Conservation (phyloP, 1,140 invertebrate species). For the Campoletis sonorensis region DNA sequence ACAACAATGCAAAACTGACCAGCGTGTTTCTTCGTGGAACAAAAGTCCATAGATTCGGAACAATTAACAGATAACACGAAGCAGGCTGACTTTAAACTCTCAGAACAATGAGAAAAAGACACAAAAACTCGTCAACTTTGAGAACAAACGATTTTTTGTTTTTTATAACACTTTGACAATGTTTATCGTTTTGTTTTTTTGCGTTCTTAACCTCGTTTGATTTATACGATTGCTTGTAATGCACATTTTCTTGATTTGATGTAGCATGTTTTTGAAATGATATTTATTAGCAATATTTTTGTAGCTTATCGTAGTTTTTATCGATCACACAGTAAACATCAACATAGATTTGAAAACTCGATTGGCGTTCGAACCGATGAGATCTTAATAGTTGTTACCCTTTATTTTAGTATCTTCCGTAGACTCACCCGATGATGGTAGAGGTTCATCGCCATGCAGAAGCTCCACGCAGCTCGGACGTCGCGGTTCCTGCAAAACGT, state of each 20-base stretch:
- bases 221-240: conserved; percentile 3
- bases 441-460: conserved; percentile 84
- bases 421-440: conserved; percentile 90
- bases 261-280: conserved; percentile 46
- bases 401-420: conserved; percentile 78
- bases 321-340: neutral
- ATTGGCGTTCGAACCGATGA: neutral
- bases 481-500: conserved; percentile 90
- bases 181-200: too few species aligned
- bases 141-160: neutral
- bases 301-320: conserved; percentile 41
- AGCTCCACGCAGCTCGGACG: conserved; percentile 83
- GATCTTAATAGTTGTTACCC: conserved; percentile 69
- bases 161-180: neutral
- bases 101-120: neutral
- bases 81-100: neutral
- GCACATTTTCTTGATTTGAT: conserved; percentile 29
- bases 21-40: too few species aligned
- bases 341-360: conserved; percentile 6
- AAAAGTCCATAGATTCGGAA: too few species aligned
- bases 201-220: conserved; percentile 3
- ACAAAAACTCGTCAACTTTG: neutral
- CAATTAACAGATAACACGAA: neutral
- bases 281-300: neutral
- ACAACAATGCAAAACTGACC: conserved; percentile 16